Evolutionary conservation across 2,113 vertebrate species (phyloP).

Genomic region (Nesogale talazaci): DNA sequence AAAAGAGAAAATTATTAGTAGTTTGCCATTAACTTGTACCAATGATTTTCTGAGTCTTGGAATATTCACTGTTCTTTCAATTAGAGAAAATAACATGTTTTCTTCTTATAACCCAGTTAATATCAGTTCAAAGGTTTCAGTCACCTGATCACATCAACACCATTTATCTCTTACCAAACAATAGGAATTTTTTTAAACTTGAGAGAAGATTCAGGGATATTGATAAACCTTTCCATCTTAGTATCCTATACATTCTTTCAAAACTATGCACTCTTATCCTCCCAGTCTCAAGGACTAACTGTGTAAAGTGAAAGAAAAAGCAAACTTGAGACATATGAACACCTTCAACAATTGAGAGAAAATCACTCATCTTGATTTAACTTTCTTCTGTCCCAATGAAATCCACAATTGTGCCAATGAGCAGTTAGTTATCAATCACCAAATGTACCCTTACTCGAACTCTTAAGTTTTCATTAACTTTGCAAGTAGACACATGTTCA

Average conservation of each 20-base stretch:
- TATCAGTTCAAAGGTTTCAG: neutral
- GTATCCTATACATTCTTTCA: neutral
- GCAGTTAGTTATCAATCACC: neutral
- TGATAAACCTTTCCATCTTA: neutral
- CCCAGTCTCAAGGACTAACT: neutral
- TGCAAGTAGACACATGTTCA: conserved; percentile 14
- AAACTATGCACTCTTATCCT: neutral
- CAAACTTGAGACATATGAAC: neutral
- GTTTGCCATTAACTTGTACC: neutral
- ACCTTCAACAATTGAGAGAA: neutral
- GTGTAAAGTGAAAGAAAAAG: neutral
- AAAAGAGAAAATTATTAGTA: conserved; percentile 17
- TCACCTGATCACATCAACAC: neutral
- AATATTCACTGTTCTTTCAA: neutral
- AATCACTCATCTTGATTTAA: conserved; percentile 10
- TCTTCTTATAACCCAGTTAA: too few species aligned
- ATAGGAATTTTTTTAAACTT: neutral
- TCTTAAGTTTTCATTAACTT: conserved; percentile 5
- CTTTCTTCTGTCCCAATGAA: conserved; percentile 20
- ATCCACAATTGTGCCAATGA: conserved; percentile 32
- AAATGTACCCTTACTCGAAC: neutral
- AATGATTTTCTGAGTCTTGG: neutral
- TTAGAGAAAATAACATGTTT: neutral
- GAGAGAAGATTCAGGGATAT: neutral
- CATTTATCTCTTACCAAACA: neutral